Evolutionary conservation across 2,888 invertebrate genomes (phyloP), one percentile per base, ranked within the genome.

Genomic region (Zootermopsis nevadensis): DNA sequence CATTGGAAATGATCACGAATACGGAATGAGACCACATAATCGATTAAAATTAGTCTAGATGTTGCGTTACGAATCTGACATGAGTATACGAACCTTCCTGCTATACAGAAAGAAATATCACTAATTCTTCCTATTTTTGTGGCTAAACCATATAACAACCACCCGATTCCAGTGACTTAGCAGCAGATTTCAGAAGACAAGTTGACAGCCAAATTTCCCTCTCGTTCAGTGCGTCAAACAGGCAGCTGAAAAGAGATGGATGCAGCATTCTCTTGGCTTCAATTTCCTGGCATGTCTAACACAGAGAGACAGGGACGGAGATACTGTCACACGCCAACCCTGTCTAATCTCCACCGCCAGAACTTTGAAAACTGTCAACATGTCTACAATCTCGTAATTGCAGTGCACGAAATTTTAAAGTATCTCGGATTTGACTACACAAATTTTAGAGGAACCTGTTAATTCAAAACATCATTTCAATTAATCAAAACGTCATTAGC

Each of bases 231-330:
- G 10, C 15, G 38, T 42, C 38, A 15, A 2, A 12, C 19, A 19
- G 48, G 24, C 42, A 24, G 38, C n/a, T 12, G 19, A 60, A 79
- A 79, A 79, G 79, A 33, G 79, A 53, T 60, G 79, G 55, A 38
- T 31, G 42, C 12, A 2, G 33, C 30, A 53, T 31, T 53, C 38
- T 42, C 53, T 19, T 27, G 22, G 31, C 81, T 72, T 74, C 81
- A 81, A 48, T 81, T 72, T 81, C 72, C 72, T 72, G 72, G 27
- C 33, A 31, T n/a, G 81, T 72, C 69, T 10, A 72, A 69, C 30
- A 53, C 81, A 67, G 38, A 1, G 30, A 24, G 24, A 30, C 15
- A 27, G 72, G 30, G 30, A 81, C 53, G 48, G 31, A n/a, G 53
- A 74, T 53, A 48, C 48, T 48, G 19, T 48, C 48, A 48, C 19